Percentiles rank a stretch among this genome's conserved stretches.
Evolutionary conservation across 2,797 vertebrate species (phyloP).

Genomic region (Psittacula echo): DNA sequence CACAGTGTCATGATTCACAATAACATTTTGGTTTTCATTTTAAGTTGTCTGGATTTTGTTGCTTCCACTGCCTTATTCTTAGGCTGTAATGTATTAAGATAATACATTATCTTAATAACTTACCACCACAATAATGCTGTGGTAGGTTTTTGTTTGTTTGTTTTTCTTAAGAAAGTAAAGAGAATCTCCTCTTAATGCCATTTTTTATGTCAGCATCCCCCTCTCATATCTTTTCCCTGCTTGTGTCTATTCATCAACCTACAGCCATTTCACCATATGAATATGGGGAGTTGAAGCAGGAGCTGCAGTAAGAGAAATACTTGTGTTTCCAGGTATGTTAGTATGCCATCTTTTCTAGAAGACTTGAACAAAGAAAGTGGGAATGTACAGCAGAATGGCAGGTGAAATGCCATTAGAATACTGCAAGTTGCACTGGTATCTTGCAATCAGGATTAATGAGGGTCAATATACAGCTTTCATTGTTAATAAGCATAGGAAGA

Average conservation of each 20-base stretch:
- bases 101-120: constrained; percentile 33
- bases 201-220: not conserved
- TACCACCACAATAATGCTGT: not conserved
- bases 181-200: not conserved
- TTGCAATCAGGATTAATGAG: not conserved
- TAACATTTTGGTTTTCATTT: constrained; percentile 58
- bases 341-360: not conserved
- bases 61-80: not conserved
- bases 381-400: not conserved
- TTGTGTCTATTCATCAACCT: not conserved
- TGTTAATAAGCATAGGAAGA: not conserved
- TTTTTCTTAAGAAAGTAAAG: not conserved
- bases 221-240: not conserved
- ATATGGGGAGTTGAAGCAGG: not conserved
- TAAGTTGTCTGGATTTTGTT: constrained; percentile 43
- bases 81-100: not conserved
- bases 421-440: not conserved
- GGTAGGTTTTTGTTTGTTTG: not conserved
- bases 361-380: not conserved
- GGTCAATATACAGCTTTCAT: not conserved
- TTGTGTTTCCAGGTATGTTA: not conserved
- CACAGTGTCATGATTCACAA: constrained; percentile 55
- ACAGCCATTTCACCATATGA: not conserved
- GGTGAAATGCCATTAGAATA: not conserved
- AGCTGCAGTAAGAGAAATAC: not conserved